Evolutionary conservation across 1,140 invertebrate species (phyloP).

Genomic region (Leguminivora glycinivorella): DNA sequence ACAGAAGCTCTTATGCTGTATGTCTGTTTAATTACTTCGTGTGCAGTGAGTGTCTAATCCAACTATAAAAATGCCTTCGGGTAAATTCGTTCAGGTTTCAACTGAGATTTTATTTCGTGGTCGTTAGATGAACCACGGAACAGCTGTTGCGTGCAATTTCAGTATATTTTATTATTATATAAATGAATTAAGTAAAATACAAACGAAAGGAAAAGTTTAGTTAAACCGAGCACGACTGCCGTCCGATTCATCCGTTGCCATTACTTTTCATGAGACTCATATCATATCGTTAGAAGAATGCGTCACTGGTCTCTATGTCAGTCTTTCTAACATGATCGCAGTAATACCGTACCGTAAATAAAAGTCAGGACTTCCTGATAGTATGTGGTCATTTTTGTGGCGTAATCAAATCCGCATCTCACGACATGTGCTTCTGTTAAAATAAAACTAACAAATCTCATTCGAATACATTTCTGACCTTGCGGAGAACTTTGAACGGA

Average conservation of each 20-base stretch:
- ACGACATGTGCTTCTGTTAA: not conserved
- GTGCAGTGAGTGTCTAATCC: too few relatives aligned
- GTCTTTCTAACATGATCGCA: too few relatives aligned
- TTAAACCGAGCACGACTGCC: too few relatives aligned
- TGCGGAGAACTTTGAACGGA: not conserved
- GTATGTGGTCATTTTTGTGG: not conserved
- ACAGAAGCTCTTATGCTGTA: too few relatives aligned
- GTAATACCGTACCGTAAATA: too few relatives aligned
- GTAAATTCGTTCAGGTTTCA: not conserved
- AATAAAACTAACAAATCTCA: not conserved
- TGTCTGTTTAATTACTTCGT: too few relatives aligned
- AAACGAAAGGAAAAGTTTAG: too few relatives aligned
- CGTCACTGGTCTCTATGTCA: not conserved
- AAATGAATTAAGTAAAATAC: too few relatives aligned
- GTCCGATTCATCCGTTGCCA: too few relatives aligned
- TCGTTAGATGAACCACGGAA: not conserved
- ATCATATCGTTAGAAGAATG: not conserved
- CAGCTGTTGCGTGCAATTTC: not conserved
- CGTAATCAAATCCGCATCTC: too few relatives aligned
- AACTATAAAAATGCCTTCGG: not conserved
- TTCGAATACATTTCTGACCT: constrained; percentile 1
- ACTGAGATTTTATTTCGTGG: not conserved
- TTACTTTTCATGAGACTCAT: not conserved
- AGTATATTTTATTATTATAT: too few relatives aligned
- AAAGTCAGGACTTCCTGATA: not conserved